Evolutionary conservation across 2,888 invertebrate genomes (phyloP).

Genomic region (Eucriotettix oculatus): DNA sequence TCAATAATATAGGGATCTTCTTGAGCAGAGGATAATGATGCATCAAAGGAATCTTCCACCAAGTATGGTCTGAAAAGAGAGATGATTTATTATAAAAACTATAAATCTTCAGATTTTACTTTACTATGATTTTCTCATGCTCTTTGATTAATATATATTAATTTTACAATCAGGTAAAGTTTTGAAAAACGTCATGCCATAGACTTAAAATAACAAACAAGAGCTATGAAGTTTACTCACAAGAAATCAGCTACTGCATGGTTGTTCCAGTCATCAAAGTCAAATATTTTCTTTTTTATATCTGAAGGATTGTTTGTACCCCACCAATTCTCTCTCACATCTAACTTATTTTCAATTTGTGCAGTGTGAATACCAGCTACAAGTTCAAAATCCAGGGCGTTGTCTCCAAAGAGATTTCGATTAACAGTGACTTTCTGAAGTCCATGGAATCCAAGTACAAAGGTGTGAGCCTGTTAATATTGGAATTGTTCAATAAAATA

Average conservation of each 20-base stretch:
- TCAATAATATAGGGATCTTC: conserved; percentile 38
- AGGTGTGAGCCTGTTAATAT: no score
- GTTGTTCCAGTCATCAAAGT: conserved; percentile 99
- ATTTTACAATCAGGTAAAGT: no score
- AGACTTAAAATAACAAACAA: neutral
- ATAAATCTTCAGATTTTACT: neutral
- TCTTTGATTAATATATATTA: no score
- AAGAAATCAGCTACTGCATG: conserved; percentile 78
- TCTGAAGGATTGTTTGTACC: conserved; percentile 55
- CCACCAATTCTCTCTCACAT: conserved; percentile 95
- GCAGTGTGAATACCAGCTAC: conserved; percentile 77
- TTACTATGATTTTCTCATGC: no score
- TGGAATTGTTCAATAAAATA: no score
- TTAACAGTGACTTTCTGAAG: conserved; percentile 85
- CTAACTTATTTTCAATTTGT: conserved; percentile 67
- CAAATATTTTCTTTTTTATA: conserved; percentile 77
- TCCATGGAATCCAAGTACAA: conserved; percentile 66
- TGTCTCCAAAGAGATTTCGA: conserved; percentile 73
- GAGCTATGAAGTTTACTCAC: conserved; percentile 1
- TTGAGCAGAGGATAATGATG: conserved; percentile 56
- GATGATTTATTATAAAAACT: neutral
- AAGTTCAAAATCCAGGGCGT: conserved; percentile 72
- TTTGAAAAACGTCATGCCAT: neutral
- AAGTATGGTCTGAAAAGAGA: conserved; percentile 52
- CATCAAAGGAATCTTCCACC: conserved; percentile 55